Conservation (phyloP, 2,113 vertebrate genomes). For the Setophaga coronata region DNA sequence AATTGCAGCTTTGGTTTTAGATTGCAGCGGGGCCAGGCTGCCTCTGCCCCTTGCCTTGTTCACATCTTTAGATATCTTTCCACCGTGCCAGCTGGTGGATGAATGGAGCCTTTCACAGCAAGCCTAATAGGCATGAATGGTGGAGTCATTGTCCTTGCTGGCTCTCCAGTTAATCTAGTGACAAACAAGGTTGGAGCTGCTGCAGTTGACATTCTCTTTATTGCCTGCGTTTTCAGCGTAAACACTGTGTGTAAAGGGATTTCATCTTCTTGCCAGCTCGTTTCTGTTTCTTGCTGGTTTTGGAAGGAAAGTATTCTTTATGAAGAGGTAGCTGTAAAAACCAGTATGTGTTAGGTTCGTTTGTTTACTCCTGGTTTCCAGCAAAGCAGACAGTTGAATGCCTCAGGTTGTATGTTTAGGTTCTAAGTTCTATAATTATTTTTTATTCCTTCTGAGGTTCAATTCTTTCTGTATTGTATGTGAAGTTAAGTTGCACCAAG, state of each 20-base stretch:
- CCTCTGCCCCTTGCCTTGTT: constrained; percentile 45
- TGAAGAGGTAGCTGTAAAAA: neutral
- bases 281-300: constrained; percentile 21
- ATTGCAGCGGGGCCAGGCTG: constrained; percentile 36
- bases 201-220: constrained; percentile 48
- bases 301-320: neutral
- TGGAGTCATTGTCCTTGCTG: constrained; percentile 40
- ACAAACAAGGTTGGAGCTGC: constrained; percentile 61
- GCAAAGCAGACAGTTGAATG: neutral
- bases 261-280: constrained; percentile 29
- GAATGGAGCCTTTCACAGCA: constrained; percentile 64
- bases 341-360: neutral
- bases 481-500: neutral
- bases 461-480: neutral
- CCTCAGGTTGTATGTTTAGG: neutral
- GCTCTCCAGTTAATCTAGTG: constrained; percentile 37
- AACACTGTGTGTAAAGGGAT: constrained; percentile 40
- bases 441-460: neutral
- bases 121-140: constrained; percentile 51
- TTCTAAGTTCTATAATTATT: neutral
- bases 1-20: constrained; percentile 75
- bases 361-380: neutral
- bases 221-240: constrained; percentile 34
- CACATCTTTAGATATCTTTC: constrained; percentile 60
- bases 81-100: constrained; percentile 74